Evolutionary conservation across 2,797 vertebrate genomes (phyloP), one percentile per base, ranked within the genome.

Genomic region (Danio choprae): DNA sequence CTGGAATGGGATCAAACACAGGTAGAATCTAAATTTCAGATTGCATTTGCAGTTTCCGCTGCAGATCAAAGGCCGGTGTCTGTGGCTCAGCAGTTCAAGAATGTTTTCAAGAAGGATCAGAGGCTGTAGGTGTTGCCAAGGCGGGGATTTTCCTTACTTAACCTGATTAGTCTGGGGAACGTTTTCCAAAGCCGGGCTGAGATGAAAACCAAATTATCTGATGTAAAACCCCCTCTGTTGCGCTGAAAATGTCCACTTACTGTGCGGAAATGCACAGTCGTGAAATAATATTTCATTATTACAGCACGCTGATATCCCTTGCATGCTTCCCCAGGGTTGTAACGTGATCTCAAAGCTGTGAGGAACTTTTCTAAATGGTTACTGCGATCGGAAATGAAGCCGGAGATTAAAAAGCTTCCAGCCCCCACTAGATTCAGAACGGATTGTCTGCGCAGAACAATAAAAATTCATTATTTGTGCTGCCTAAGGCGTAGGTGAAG

Each of bases 381-480:
- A 83, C 81, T 29, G 84, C 78, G 50, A 84, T 87, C 82, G 58
- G n/a, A 90, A 87, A 91, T 88, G 89, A 79, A 75, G 64, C 64
- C 7, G 2, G 77, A 72, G 83, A 85, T 83, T 89, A 87, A 89
- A 86, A 84, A 65, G 87, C 85, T 86, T n/a, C 38, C 5, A 83
- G 73, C 84, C 80, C 82, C 75, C 65, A 36, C 74, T 87, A 84
- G 73, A 84, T 87, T 85, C 81, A 46, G 51, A 51, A 65, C 70
- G 84, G 83, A 87, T 88, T 85, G 84, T 85, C 82, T 74, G 87
- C 67, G 78, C 87, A 67, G 82, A 81, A 84, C 84, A 85, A 88
- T 87, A 88, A 85, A 89, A 89, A 86, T 80, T 84, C 68, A 91
- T 90, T 88, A 88, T 83, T 40, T 51, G 58, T 81, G 83, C 84